Percentiles rank a stretch among this genome's conserved stretches.
Evolutionary conservation across 2,797 vertebrate genomes (phyloP).

Genomic region (Hoplostethus mediterraneus): DNA sequence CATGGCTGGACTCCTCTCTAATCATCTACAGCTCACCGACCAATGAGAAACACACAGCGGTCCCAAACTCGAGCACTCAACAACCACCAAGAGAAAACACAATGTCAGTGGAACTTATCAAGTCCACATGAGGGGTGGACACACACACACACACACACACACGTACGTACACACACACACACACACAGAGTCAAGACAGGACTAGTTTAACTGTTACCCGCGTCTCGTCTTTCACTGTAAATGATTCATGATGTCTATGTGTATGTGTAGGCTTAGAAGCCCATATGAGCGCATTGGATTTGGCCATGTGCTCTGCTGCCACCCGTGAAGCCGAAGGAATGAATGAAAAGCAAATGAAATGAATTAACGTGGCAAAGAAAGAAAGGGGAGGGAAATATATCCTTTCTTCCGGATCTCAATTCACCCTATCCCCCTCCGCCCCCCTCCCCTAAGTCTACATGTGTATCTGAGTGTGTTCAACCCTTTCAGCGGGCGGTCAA

Average conservation of each 20-base stretch:
- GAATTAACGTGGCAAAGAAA: constrained; percentile 61
- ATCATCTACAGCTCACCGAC: constrained; percentile 80
- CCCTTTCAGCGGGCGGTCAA: constrained; percentile 68
- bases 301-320: constrained; percentile 59
- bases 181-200: constrained; percentile 50
- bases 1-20: constrained; percentile 82
- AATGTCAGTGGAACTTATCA: constrained; percentile 82
- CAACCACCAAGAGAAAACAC: constrained; percentile 83
- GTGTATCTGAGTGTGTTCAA: constrained; percentile 69
- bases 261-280: constrained; percentile 66
- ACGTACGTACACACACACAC: constrained; percentile 36
- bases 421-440: constrained; percentile 55
- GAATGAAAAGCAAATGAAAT: background rate
- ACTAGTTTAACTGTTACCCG: constrained; percentile 74
- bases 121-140: constrained; percentile 77
- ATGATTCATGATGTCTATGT: constrained; percentile 81
- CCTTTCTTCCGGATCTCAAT: constrained; percentile 46
- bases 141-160: constrained; percentile 43
- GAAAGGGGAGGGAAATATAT: constrained; percentile 66
- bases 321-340: constrained; percentile 61
- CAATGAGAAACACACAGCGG: constrained; percentile 76
- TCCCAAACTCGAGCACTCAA: constrained; percentile 78
- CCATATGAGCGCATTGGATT: constrained; percentile 64
- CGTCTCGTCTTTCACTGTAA: constrained; percentile 80
- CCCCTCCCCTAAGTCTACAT: constrained; percentile 67